Conservation (phyloP, 2,113 vertebrate species). For the Cyanistes caeruleus region DNA sequence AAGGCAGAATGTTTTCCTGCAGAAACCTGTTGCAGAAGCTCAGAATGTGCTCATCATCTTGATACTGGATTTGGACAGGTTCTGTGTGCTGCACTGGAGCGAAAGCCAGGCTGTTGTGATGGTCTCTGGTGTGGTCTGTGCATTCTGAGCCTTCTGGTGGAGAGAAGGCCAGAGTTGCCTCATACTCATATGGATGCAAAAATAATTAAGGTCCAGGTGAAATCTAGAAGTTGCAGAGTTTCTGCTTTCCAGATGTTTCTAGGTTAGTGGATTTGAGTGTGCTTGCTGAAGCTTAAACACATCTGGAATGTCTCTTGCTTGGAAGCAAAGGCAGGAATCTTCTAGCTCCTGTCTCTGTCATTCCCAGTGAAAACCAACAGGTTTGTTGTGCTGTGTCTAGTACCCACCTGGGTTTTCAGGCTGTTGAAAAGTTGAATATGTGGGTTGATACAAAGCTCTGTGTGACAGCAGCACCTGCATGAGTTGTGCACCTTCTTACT, state of each 20-base stretch:
- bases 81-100: neutral
- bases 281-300: neutral
- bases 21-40: neutral
- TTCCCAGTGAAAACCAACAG: fast-evolving
- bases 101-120: neutral
- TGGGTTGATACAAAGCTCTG: neutral
- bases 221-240: neutral
- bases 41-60: neutral
- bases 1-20: neutral
- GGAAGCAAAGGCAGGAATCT: neutral
- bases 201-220: neutral
- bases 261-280: neutral
- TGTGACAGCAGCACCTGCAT: neutral
- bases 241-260: neutral
- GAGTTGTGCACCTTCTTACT: neutral
- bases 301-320: neutral
- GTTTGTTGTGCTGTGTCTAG: neutral
- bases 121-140: neutral
- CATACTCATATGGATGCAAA: neutral
- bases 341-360: neutral
- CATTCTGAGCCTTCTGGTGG: neutral
- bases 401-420: neutral
- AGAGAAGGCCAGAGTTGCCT: neutral
- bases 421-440: neutral
- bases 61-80: neutral